These are phyloP conservation scores for Aphaenogaster ashmeadi DNA, from an alignment of 1,140 invertebrate species.

Conservation along the genomic window DNA sequence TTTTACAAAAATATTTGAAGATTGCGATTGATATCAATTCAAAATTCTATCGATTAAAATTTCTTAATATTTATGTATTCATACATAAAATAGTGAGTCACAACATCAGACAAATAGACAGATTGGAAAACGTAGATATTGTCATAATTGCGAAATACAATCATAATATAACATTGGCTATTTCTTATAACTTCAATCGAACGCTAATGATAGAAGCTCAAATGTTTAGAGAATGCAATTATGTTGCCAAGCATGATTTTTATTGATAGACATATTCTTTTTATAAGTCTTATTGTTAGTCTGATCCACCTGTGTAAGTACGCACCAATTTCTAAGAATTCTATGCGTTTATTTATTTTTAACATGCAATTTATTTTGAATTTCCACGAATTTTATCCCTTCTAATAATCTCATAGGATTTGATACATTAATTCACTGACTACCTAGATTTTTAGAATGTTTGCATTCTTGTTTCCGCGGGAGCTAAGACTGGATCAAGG, in stretches of 20 bases:
- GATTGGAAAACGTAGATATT: background rate
- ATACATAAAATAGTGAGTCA: background rate
- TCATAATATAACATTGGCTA: background rate
- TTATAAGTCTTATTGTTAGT: background rate
- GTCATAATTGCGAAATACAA: background rate
- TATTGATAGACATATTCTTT: constrained; percentile 28
- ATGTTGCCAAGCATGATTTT: background rate
- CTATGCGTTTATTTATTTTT: constrained; percentile 25
- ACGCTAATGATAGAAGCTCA: constrained; percentile 19
- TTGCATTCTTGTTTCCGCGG: background rate
- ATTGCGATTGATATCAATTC: background rate
- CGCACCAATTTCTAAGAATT: background rate
- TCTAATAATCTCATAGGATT: background rate
- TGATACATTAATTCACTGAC: background rate
- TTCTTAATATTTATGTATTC: background rate
- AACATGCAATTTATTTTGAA: background rate
- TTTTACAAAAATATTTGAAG: background rate
- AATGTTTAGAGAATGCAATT: background rate
- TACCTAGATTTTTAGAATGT: background rate
- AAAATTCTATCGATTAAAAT: constrained; percentile 1
- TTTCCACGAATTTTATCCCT: background rate
- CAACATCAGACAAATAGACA: background rate
- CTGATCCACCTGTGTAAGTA: background rate
- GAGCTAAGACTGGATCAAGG: background rate
- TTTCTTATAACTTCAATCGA: background rate